phyloP scores from a whole-genome alignment of 2,888 invertebrate species.

The Meiosimyza decipiens region DNA sequence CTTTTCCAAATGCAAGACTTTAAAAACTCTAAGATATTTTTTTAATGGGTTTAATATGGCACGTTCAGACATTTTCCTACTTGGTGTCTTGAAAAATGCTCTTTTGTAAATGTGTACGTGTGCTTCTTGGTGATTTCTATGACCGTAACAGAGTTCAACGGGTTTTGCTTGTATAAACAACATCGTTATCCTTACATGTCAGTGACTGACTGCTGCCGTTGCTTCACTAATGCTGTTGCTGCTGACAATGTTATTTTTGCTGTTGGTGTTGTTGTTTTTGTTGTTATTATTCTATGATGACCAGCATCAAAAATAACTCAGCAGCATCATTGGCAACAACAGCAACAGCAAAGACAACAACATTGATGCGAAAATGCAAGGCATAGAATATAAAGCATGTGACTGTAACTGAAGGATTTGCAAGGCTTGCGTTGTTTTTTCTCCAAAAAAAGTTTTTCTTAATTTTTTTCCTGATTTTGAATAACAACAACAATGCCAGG shows the following conservation, averaged over 20 bases:
- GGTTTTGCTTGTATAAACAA: conserved; percentile 32
- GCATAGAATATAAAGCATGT: neutral
- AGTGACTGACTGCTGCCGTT: neutral
- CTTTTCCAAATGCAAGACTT: no score
- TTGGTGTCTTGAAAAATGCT: no score
- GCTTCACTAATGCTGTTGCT: conserved; percentile 8
- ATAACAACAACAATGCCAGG: neutral
- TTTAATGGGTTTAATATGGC: no score
- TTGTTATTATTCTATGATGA: conserved; percentile 48
- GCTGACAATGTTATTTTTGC: neutral
- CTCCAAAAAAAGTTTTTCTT: neutral
- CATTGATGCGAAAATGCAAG: conserved; percentile 45
- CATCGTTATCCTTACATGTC: conserved; percentile 35
- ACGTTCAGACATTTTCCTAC: no score
- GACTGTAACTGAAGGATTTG: conserved; percentile 15
- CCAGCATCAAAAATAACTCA: conserved; percentile 27
- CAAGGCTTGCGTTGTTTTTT: neutral
- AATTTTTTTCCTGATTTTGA: conserved; percentile 8
- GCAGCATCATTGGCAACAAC: conserved; percentile 34
- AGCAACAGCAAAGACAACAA: conserved; percentile 52
- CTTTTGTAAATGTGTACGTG: conserved; percentile 18
- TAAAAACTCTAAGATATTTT: no score
- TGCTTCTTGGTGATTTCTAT: conserved; percentile 32
- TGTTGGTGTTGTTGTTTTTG: neutral
- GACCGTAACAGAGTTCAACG: conserved; percentile 33